A percentile compares a stretch with the other conserved stretches of the same genome.
Evolutionary conservation across 1,140 invertebrate genomes (phyloP).

Genomic region (Centruroides vittatus): DNA sequence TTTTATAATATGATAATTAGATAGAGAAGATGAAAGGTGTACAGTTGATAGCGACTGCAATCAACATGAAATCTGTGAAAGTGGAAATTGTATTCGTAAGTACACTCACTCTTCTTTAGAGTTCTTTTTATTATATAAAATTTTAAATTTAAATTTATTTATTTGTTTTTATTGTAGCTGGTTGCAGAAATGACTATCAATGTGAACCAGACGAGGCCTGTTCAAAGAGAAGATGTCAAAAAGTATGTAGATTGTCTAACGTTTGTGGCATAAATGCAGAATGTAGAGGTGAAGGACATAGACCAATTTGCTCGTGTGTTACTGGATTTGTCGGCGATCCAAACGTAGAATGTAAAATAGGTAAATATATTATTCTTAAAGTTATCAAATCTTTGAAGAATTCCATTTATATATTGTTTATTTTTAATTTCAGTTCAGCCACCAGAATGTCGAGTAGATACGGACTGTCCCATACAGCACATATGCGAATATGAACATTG

Average conservation of each 20-base stretch:
- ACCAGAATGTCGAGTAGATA: conserved; percentile 23
- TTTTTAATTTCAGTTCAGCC: conserved; percentile 5
- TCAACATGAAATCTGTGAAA: conserved; percentile 18
- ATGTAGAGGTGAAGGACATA: conserved; percentile 19
- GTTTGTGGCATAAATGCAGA: conserved; percentile 35
- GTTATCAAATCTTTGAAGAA: too few relatives aligned
- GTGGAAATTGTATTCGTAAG: conserved; percentile 14
- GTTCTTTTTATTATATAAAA: not conserved
- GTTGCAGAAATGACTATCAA: conserved; percentile 59
- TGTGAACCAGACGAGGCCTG: conserved; percentile 63
- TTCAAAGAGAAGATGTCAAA: conserved; percentile 59
- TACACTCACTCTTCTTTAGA: not conserved
- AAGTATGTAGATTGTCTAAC: conserved; percentile 36
- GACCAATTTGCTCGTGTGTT: conserved; percentile 23
- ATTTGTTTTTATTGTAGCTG: conserved; percentile 8
- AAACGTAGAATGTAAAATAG: conserved; percentile 66
- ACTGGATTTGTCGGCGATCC: conserved; percentile 22
- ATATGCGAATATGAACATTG: conserved; percentile 19
- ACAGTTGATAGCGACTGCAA: conserved; percentile 18
- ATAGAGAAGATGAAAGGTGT: conserved; percentile 11
- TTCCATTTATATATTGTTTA: not conserved
- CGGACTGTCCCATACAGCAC: conserved; percentile 18
- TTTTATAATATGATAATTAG: not conserved
- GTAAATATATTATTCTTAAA: conserved; percentile 36
- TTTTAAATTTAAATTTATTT: not conserved